A percentile compares a stretch with the other conserved stretches of the same genome.
phyloP scores from a whole-genome alignment of 35 echinoderm and acorn worm species.

The Patiria miniata region DNA sequence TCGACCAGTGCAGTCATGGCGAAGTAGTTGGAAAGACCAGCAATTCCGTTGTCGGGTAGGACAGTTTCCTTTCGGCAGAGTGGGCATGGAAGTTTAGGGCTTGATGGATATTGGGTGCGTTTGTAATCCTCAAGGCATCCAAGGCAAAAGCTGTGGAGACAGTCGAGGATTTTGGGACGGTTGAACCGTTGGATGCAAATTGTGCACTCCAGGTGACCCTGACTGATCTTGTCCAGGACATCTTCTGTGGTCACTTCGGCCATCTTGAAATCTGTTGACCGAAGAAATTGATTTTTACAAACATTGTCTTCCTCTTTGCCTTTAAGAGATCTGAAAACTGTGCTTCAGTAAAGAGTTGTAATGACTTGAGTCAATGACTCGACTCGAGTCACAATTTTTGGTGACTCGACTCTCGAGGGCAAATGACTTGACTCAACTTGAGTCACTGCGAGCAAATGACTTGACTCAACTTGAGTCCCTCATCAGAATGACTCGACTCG shows the following conservation, averaged over 20 bases:
- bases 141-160: background rate
- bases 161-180: background rate
- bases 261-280: too few relatives aligned
- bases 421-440: too few relatives aligned
- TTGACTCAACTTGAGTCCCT: too few relatives aligned
- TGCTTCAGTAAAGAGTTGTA: too few relatives aligned
- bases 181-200: background rate
- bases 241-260: background rate
- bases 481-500: too few relatives aligned
- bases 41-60: background rate
- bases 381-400: too few relatives aligned
- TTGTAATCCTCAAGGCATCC: background rate
- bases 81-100: background rate
- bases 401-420: too few relatives aligned
- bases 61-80: background rate
- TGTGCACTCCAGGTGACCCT: background rate
- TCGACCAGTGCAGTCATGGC: background rate
- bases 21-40: background rate
- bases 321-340: too few relatives aligned
- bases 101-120: background rate
- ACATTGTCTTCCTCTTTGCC: too few relatives aligned
- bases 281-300: too few relatives aligned
- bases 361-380: too few relatives aligned
- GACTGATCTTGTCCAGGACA: background rate
- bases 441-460: too few relatives aligned